Base-by-base conservation (phyloP, 2,888 invertebrate species). In the Rotaria sp. region DNA sequence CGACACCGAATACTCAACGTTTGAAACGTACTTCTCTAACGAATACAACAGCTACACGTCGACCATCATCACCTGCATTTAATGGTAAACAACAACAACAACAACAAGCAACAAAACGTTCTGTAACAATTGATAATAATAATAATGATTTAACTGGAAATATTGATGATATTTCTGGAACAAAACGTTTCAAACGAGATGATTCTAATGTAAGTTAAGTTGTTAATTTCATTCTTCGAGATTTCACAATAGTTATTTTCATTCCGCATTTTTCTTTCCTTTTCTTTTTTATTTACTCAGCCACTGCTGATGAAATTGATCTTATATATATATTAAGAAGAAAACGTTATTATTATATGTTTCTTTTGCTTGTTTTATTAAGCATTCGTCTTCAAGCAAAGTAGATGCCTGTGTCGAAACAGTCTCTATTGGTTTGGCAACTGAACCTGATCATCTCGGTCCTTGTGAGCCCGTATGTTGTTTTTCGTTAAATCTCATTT, bases 391-490 rank as follows among this genome's bases (percentile, higher is more conserved):
- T 21, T 67, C 21, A 67, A 26, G 11, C 67, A 80, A 80, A 80
- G 80, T 80, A 5, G 80, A 80, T 80, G 80, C 80, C n/a, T 45
- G 80, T 45, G 45, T 80, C 21, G 80, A 80, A 80, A 80, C 80
- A 80, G 80, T 45, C 41, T 80, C 80, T 26, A 13, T 80, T 45
- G 80, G 80, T 80, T 41, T 80, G 45, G 80, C 45, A 45, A 80
- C 80, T 80, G 80, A 80, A 80, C 80, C 80, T 41, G 80, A 80
- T 80, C 41, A 80, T 80, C 45, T 80, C 10, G 80, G 80, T 80
- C 80, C 80, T n/a, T 80, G 80, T 80, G 41, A 41, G 45, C 80
- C 80, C 35, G 67, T 67, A 67, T 35, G 67, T 67, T 67, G 18
- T 67, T 67, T 67, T 67, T 67, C 67, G 67, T 35, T 67, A 67